Evolutionary conservation across 2,888 invertebrate genomes (phyloP).

Genomic region (Andrena minutula): DNA sequence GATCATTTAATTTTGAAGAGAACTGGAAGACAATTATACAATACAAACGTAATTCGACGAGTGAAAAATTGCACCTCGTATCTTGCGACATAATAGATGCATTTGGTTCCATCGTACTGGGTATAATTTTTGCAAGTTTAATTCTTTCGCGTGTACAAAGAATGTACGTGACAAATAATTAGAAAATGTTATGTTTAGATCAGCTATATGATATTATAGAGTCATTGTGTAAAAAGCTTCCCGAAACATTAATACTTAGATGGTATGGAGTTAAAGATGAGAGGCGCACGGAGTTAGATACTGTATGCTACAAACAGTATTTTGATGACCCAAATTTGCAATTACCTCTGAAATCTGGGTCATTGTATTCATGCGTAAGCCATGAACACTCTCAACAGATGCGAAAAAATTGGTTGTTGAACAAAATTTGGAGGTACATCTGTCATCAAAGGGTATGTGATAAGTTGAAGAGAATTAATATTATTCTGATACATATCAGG

Average conservation of each 20-base stretch:
- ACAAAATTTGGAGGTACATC: constrained; percentile 24
- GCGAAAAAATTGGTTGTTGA: constrained; percentile 33
- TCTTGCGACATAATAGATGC: constrained; percentile 49
- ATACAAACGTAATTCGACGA: background rate
- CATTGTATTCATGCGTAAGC: constrained; percentile 17
- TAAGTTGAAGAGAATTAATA: background rate
- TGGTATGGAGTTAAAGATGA: constrained; percentile 21
- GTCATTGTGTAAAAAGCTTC: constrained; percentile 32
- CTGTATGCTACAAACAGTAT: constrained; percentile 15
- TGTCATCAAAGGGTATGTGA: constrained; percentile 41
- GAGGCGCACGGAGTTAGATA: background rate
- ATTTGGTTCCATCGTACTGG: constrained; percentile 51
- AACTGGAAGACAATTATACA: constrained; percentile 33
- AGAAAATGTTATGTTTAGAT: constrained; percentile 13
- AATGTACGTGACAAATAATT: background rate
- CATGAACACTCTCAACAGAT: background rate
- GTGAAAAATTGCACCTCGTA: constrained; percentile 14
- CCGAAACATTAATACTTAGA: constrained; percentile 10
- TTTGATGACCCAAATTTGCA: constrained; percentile 26
- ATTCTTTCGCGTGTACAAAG: background rate
- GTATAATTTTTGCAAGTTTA: constrained; percentile 20
- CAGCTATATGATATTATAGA: constrained; percentile 34
- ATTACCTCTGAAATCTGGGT: constrained; percentile 26
- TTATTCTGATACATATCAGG: too few species aligned
- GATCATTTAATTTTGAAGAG: constrained; percentile 18